Evolutionary conservation across 30 jellyfish, hydroid and myxozoan species (phyloP).

Genomic region (Haliclystus octoradiatus): DNA sequence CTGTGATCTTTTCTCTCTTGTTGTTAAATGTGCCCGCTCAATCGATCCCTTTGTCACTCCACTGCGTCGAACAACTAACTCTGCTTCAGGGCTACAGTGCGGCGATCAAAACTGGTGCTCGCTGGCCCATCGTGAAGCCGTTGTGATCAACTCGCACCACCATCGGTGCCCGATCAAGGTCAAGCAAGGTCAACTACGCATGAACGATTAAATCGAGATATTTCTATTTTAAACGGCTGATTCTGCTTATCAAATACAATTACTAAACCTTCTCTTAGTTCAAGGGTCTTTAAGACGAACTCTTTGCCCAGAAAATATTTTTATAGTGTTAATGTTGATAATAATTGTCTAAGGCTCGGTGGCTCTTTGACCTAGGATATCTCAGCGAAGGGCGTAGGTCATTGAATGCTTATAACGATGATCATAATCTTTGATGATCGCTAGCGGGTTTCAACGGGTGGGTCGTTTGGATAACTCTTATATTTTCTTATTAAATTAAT

Average conservation of each 20-base stretch:
- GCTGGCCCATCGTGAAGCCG: conserved; percentile 1
- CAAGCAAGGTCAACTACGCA: neutral
- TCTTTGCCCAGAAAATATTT: neutral
- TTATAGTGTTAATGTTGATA: too few species aligned
- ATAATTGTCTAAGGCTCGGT: too few species aligned
- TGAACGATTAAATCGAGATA: neutral
- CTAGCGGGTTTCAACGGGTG: conserved; percentile 1
- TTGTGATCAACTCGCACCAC: conserved; percentile 1
- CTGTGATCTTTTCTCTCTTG: conserved; percentile 2
- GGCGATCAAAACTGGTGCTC: conserved; percentile 4
- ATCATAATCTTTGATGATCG: neutral
- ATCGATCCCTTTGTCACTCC: neutral
- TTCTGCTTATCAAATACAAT: neutral
- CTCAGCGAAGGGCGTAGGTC: neutral
- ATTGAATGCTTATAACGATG: neutral
- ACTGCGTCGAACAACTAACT: neutral
- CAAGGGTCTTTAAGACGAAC: neutral
- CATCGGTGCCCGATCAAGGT: conserved; percentile 4
- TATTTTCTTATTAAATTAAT: too few species aligned
- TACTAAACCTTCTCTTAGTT: too few species aligned
- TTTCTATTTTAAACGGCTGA: neutral
- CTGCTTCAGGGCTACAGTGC: neutral
- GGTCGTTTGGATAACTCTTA: too few species aligned
- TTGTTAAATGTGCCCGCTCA: neutral
- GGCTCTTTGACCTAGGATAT: neutral